Base-by-base conservation (phyloP, 1,140 invertebrate species). In the Drosophila biarmipes region DNA sequence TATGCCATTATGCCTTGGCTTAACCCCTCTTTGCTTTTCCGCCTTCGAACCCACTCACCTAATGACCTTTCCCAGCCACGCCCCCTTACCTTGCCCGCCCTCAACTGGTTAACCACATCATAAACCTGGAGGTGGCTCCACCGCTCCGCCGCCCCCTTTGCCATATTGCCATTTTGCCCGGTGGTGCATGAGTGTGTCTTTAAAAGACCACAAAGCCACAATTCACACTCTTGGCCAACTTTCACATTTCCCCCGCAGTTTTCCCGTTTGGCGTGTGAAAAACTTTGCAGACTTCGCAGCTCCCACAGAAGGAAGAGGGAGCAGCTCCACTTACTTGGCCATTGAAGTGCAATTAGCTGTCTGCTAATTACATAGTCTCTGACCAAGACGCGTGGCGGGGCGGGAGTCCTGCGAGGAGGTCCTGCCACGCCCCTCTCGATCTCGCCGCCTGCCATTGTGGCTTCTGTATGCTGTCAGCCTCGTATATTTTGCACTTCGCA, bases 271-370 rank as follows among this genome's bases (percentile, higher is more conserved):
- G 57, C 82, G 78, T 87, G 74, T 52, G 46, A 75, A 81, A 78
- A 81, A 67, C 46, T 86, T 80, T 34, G 52, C 52, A 56, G 55
- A 49, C 55, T 42, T 72, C 19, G 31, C 48, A 40, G 48, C 45
- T 40, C 29, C 34, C 15, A 40, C 53, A 2, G 27, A 52, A 46
- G 19, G 10, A 24, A 10, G 27, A 46, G 42, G 45, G 42, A 34
- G 40, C 4, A 43, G 10, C 43, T 49, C 48, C 76, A 78, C 73
- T 81, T 75, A 78, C 75, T 75, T 53, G 21, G 63, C 59, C 71
- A 87, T 86, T 86, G 78, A 82, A 87, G 78, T 75, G 74, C 82
- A 87, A 87, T 86, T 86, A 86, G 78, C 75, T 68, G 82, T 61
- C 82, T 82, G 69, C 84, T 86, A 86, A 86, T 87, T 86, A 87